phyloP scores from a whole-genome alignment of 1,140 invertebrate genomes.

The Bombus superbus region DNA sequence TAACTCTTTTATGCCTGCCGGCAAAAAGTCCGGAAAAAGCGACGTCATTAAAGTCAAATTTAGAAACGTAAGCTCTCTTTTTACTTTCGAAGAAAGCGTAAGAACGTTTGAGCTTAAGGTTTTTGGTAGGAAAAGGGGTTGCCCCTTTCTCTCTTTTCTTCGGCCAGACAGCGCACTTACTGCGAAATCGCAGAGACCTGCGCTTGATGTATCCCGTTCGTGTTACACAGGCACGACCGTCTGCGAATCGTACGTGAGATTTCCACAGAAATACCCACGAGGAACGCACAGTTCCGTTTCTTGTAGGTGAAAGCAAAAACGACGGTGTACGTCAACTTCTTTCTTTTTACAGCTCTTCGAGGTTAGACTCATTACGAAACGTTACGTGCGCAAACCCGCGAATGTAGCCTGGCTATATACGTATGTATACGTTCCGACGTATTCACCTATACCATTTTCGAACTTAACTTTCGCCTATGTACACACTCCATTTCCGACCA shows the following conservation, averaged over 20 bases:
- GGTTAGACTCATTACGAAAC: slow-evolving; percentile 68
- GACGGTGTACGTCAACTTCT: slow-evolving; percentile 56
- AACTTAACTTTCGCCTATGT: neutral
- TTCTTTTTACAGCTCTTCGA: slow-evolving; percentile 57
- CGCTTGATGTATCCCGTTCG: slow-evolving; percentile 26
- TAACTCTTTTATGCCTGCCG: neutral
- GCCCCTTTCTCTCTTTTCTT: slow-evolving; percentile 43
- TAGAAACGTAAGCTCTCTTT: slow-evolving; percentile 32
- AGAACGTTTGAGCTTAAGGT: slow-evolving; percentile 30
- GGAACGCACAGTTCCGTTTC: slow-evolving; percentile 26
- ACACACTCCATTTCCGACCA: neutral
- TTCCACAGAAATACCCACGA: neutral
- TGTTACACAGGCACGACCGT: neutral
- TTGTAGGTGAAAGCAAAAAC: slow-evolving; percentile 54
- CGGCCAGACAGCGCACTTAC: slow-evolving; percentile 57
- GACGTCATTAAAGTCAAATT: slow-evolving; percentile 38
- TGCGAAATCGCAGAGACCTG: slow-evolving; percentile 31
- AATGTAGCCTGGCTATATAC: neutral
- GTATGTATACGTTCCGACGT: neutral
- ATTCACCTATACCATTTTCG: slow-evolving; percentile 2
- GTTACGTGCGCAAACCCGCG: slow-evolving; percentile 61
- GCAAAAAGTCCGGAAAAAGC: neutral
- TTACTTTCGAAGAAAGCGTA: neutral
- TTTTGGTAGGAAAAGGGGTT: slow-evolving; percentile 37
- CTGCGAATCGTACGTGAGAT: neutral